Evolutionary conservation across 2,797 vertebrate species (phyloP).

Genomic region (Luscinia megarhynchos): DNA sequence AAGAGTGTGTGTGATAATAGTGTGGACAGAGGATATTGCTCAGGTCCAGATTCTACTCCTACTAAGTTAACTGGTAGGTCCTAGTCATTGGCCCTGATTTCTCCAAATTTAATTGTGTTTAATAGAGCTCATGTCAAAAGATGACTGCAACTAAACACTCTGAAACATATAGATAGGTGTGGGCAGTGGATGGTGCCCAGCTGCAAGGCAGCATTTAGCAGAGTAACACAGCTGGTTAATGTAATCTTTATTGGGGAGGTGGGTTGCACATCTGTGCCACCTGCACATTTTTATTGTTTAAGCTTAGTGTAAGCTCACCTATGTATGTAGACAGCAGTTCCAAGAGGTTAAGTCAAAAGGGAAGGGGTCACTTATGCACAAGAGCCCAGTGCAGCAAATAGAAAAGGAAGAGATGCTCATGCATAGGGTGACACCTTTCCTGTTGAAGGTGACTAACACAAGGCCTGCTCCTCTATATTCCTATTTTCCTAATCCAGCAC

Average conservation of each 20-base stretch:
- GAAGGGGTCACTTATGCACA: background rate
- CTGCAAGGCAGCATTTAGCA: background rate
- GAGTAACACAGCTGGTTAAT: background rate
- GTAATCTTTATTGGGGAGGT: background rate
- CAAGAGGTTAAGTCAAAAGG: background rate
- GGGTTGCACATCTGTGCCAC: background rate
- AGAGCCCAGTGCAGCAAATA: background rate
- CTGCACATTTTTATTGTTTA: background rate
- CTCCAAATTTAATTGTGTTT: background rate
- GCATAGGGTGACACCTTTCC: background rate
- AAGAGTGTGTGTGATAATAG: background rate
- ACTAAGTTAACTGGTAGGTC: background rate
- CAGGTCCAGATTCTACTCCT: background rate
- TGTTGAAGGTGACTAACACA: background rate
- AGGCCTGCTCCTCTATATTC: background rate
- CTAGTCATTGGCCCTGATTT: background rate
- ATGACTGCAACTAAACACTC: background rate
- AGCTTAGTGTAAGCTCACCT: background rate
- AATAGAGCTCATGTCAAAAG: background rate
- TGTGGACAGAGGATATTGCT: background rate
- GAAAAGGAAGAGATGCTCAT: background rate
- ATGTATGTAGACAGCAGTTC: background rate
- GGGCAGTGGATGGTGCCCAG: background rate
- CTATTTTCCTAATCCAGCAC: background rate
- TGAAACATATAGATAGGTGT: background rate